Conservation (phyloP, 2,113 vertebrate genomes). For the Perccottus glenii region DNA sequence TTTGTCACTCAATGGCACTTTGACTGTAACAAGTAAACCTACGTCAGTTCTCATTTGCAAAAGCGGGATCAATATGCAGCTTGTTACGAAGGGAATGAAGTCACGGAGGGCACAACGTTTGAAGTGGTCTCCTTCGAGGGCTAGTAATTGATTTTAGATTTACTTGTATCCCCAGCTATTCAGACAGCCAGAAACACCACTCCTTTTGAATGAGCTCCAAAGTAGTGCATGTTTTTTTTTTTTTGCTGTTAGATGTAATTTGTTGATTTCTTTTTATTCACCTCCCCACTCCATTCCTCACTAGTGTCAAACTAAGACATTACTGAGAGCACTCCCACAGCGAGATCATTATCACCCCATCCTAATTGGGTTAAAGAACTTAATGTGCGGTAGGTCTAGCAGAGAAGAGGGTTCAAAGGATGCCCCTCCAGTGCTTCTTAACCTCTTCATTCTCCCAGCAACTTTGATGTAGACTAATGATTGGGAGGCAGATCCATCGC, state of each 20-base stretch:
- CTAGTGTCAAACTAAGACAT: slow-evolving; percentile 40
- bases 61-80: slow-evolving; percentile 58
- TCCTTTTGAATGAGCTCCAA: slow-evolving; percentile 23
- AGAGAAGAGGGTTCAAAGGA: slow-evolving; percentile 72
- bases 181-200: slow-evolving; percentile 13
- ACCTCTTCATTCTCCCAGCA: slow-evolving; percentile 66
- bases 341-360: slow-evolving; percentile 68
- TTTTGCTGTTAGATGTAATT: slow-evolving; percentile 46
- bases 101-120: slow-evolving; percentile 56
- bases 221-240: slow-evolving; percentile 6
- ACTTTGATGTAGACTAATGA: slow-evolving; percentile 77
- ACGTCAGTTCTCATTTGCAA: slow-evolving; percentile 65
- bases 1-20: slow-evolving; percentile 42
- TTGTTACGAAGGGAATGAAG: slow-evolving; percentile 63
- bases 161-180: slow-evolving; percentile 49
- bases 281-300: neutral
- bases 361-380: slow-evolving; percentile 75
- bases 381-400: slow-evolving; percentile 65
- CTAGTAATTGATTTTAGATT: slow-evolving; percentile 71
- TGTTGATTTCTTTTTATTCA: slow-evolving; percentile 43
- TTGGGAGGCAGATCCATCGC: slow-evolving; percentile 51
- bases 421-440: slow-evolving; percentile 65
- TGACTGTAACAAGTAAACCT: slow-evolving; percentile 32
- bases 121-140: slow-evolving; percentile 59
- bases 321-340: slow-evolving; percentile 51